Conservation (phyloP, 2,797 vertebrate species). For the Spinus olivaceus region DNA sequence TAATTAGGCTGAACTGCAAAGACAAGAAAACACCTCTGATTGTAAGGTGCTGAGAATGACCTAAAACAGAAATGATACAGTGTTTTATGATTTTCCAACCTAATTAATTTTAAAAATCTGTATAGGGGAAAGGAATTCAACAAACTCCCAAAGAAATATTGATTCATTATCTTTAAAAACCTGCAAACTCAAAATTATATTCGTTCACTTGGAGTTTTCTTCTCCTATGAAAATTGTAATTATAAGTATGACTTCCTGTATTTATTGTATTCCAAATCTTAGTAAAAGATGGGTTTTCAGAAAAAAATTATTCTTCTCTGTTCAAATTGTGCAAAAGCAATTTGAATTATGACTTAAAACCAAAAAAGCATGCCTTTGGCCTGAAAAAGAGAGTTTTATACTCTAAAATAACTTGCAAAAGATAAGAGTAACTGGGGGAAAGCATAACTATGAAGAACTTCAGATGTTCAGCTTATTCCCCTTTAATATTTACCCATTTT, state of each 20-base stretch:
- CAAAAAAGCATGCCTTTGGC: background rate
- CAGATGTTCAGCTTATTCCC: background rate
- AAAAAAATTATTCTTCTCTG: background rate
- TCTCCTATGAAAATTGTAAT: background rate
- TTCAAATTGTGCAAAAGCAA: background rate
- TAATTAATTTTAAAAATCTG: background rate
- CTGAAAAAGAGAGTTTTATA: background rate
- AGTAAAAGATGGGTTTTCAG: background rate
- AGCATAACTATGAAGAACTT: background rate
- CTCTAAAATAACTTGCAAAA: background rate
- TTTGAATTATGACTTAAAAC: background rate
- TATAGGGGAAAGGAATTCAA: background rate
- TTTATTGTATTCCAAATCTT: background rate
- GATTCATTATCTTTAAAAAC: background rate
- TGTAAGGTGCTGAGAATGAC: background rate
- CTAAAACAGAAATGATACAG: background rate
- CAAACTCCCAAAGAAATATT: background rate
- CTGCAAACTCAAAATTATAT: background rate
- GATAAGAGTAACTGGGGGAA: background rate
- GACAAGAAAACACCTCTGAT: background rate
- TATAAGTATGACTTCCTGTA: background rate
- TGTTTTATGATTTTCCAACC: background rate
- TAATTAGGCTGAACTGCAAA: background rate
- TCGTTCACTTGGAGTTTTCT: background rate
- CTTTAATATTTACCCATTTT: background rate